Evolutionary conservation across 2,888 invertebrate genomes (phyloP), one percentile per base, ranked within the genome.

Genomic region (Carterocephalus palaemon): DNA sequence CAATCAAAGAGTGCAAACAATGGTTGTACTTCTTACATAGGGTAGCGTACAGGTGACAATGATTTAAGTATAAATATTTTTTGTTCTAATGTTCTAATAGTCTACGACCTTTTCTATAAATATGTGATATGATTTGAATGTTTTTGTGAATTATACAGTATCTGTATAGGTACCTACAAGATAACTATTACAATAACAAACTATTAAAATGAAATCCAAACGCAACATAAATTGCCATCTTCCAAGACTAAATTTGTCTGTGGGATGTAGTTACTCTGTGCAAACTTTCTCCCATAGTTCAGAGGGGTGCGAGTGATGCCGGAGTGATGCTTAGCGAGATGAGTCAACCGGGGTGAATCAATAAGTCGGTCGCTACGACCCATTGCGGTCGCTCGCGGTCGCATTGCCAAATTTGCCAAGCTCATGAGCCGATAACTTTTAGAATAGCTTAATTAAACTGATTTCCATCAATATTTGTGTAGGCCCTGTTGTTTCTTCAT

Each of bases 271-370:
- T 37, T 26, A 34, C 16, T 32, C 23, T 24, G 17, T 41, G 32
- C 40, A n/a, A 20, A 41, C 32, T 41, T 41, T 41, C 24, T 9
- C 40, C 19, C 17, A 8, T 20, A 16, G 31, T 20, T 12, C 13
- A 5, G 32, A 8, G 54, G 70, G 70, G 69, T 54, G 47, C 46
- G 55, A 52, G 51, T 59, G 61, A 58, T 47, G 42, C 51, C 7
- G 68, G 65, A 66, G 67, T 60, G 48, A 37, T 55, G 55, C 58
- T 54, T 42, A 33, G 67, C 62, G 64, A 71, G 75, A 78, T 83
- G 82, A 85, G 71, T 84, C 83, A 84, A 71, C 64, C 63, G 55
- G 72, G 73, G 62, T 75, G 68, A 86, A 86, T 85, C 85, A 84
- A 86, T 85, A 85, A 77, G 72, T 58, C 55, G 54, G 51, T n/a